Percentiles rank a stretch among this genome's conserved stretches.
Conservation (phyloP, 2,113 vertebrate genomes). For the Malurus elegans region DNA sequence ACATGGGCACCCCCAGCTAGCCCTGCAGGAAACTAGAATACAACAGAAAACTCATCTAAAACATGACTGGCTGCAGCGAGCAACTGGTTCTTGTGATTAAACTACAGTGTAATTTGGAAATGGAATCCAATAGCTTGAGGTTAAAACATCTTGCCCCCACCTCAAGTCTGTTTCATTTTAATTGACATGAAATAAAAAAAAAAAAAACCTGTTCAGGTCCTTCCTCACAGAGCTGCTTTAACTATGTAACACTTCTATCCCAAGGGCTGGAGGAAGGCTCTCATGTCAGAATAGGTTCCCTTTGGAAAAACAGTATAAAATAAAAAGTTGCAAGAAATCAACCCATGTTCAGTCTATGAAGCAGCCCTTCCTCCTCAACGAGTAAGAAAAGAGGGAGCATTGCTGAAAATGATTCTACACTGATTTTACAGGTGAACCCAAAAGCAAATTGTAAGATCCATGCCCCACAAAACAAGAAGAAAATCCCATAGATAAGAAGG, state of each 20-base stretch:
- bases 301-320: not conserved
- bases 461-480: not conserved
- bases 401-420: not conserved
- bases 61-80: not conserved
- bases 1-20: not conserved
- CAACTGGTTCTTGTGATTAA: conserved; percentile 17
- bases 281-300: not conserved
- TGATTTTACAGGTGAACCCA: not conserved
- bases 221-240: not conserved
- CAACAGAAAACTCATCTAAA: conserved; percentile 39
- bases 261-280: not conserved
- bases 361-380: not conserved
- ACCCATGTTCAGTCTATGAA: not conserved
- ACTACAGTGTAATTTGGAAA: conserved; percentile 41
- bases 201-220: conserved; percentile 7
- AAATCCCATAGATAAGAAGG: not conserved
- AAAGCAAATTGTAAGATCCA: not conserved
- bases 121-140: conserved; percentile 2
- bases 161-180: conserved; percentile 8
- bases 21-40: conserved; percentile 10
- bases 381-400: not conserved
- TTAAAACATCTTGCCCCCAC: not conserved
- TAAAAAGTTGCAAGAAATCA: conserved; percentile 30
- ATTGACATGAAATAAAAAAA: conserved; percentile 3
- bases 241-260: not conserved